phyloP scores from a whole-genome alignment of 2,113 vertebrate genomes.

The Nibea albiflora region DNA sequence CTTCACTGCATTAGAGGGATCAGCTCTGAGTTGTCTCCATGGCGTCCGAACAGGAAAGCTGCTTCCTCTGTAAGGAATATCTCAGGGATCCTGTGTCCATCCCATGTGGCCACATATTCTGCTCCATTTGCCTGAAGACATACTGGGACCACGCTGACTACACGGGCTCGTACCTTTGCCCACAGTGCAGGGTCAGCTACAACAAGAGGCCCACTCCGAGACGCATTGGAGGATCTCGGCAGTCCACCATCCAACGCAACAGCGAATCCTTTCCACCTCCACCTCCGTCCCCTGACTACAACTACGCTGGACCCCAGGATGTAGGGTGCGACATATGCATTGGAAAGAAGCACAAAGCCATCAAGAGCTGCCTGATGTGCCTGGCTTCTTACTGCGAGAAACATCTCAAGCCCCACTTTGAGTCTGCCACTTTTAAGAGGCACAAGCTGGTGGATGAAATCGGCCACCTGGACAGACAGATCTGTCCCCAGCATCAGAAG shows the following conservation, averaged over 20 bases:
- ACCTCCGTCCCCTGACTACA: constrained; percentile 85
- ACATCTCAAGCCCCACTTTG: constrained; percentile 91
- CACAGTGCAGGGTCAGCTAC: constrained; percentile 83
- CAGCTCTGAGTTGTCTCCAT: constrained; percentile 49
- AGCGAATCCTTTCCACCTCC: constrained; percentile 76
- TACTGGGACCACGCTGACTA: constrained; percentile 87
- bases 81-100: constrained; percentile 85
- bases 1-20: constrained; percentile 1
- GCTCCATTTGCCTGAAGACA: constrained; percentile 84
- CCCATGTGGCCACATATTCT: constrained; percentile 84
- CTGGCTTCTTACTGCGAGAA: constrained; percentile 92
- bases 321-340: constrained; percentile 89
- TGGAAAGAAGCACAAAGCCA: constrained; percentile 85
- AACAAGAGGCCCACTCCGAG: constrained; percentile 84
- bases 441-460: constrained; percentile 91
- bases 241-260: constrained; percentile 61
- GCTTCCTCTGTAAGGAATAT: constrained; percentile 85
- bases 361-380: constrained; percentile 92
- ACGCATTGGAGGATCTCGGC: constrained; percentile 68
- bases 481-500: constrained; percentile 86
- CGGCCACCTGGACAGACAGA: constrained; percentile 77
- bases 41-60: constrained; percentile 81
- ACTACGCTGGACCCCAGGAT: constrained; percentile 81
- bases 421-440: constrained; percentile 89
- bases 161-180: constrained; percentile 80